Evolutionary conservation across 30 jellyfish, hydroid and myxozoan genomes (phyloP).

Genomic region (Hydra vulgaris): DNA sequence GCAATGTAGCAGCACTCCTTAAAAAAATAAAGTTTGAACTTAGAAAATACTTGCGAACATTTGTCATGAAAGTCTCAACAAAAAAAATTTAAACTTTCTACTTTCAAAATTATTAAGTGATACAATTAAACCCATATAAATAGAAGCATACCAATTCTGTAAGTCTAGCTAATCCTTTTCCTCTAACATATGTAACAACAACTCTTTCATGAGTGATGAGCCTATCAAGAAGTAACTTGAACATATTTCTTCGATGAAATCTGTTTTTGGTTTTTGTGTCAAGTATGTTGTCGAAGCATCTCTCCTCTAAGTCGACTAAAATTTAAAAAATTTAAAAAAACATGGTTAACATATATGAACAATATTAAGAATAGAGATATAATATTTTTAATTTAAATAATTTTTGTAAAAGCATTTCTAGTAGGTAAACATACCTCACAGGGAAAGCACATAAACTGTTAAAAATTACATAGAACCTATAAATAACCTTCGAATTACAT

Average conservation of each 20-base stretch:
- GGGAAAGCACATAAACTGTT: no score
- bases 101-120: no score
- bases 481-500: no score
- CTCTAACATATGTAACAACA: constrained; percentile 50
- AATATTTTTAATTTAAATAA: no score
- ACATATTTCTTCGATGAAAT: constrained; percentile 33
- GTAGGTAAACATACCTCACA: no score
- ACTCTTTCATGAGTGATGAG: constrained; percentile 70
- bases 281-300: constrained; percentile 58
- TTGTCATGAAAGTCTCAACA: no score
- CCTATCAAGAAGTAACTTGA: constrained; percentile 37
- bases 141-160: constrained; percentile 69
- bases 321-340: not conserved
- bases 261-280: constrained; percentile 38
- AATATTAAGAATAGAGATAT: not conserved
- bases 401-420: no score
- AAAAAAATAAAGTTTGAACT: no score
- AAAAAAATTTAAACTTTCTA: no score
- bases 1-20: no score
- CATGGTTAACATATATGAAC: not conserved
- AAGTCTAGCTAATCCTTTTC: constrained; percentile 65
- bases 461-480: no score
- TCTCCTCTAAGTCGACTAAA: constrained; percentile 26
- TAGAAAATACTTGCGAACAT: no score
- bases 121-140: not conserved